Conservation (phyloP, 2,888 invertebrate genomes). For the Chalcis sispes region DNA sequence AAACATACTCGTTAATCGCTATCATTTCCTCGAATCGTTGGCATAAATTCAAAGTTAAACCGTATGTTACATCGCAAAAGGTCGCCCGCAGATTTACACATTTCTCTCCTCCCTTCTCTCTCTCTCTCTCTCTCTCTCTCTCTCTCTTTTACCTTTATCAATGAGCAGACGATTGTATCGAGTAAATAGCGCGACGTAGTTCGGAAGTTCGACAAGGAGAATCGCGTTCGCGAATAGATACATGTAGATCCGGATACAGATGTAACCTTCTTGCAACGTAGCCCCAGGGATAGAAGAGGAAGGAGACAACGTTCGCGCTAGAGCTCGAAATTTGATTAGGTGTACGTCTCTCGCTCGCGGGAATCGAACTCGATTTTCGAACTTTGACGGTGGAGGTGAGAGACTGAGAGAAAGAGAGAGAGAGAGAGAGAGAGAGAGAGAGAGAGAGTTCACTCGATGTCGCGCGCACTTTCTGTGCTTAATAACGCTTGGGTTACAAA, state of each 20-base stretch:
- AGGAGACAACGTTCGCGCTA: slow-evolving; percentile 43
- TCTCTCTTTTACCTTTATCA: slow-evolving; percentile 47
- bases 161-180: slow-evolving; percentile 53
- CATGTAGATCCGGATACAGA: neutral
- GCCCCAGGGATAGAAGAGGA: neutral
- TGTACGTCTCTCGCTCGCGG: too few species aligned
- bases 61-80: too few species aligned
- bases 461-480: too few species aligned
- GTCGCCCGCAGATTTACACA: too few species aligned
- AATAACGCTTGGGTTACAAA: too few species aligned
- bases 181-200: slow-evolving; percentile 54
- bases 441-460: too few species aligned
- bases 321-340: slow-evolving; percentile 57
- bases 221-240: neutral
- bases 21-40: neutral
- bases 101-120: neutral
- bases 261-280: neutral
- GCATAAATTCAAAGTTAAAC: slow-evolving; percentile 13
- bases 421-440: too few species aligned
- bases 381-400: slow-evolving; percentile 49
- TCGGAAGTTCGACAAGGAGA: slow-evolving; percentile 21
- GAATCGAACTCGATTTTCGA: slow-evolving; percentile 57
- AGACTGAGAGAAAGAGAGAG: too few species aligned
- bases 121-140: neutral
- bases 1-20: slow-evolving; percentile 2